Conservation (phyloP, 2,888 invertebrate genomes). For the Orthonychiurus folsomi region DNA sequence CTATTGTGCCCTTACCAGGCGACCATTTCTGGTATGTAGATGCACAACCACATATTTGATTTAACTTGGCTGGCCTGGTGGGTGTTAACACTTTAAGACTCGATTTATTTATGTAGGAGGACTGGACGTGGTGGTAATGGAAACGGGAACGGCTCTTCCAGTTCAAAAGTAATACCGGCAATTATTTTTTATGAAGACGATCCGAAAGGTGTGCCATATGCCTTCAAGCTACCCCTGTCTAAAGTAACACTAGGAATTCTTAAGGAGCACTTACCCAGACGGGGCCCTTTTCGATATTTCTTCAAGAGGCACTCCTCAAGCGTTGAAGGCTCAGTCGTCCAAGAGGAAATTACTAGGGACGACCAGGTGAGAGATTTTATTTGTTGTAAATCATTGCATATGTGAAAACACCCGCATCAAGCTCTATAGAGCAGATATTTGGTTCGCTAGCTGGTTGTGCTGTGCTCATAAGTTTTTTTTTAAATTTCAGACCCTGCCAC, state of each 20-base stretch:
- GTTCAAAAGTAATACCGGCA: not conserved
- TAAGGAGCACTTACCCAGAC: not conserved
- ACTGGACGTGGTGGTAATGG: not conserved
- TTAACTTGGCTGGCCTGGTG: too few species aligned
- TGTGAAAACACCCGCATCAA: too few species aligned
- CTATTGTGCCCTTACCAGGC: not conserved
- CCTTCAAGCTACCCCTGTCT: not conserved
- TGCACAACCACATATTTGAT: too few species aligned
- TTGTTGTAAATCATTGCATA: not conserved
- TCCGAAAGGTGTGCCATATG: not conserved
- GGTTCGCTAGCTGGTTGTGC: too few species aligned
- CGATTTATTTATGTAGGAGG: not conserved
- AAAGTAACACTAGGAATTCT: not conserved
- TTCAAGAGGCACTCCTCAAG: not conserved
- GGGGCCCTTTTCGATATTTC: not conserved
- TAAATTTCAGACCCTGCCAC: not conserved
- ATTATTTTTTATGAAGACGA: not conserved
- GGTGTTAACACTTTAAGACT: too few species aligned
- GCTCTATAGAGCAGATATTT: too few species aligned
- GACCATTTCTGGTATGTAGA: not conserved
- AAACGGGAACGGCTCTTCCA: not conserved
- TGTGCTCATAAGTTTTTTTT: too few species aligned
- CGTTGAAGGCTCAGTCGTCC: not conserved
- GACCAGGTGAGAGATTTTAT: conserved; percentile 1
- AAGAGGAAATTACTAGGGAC: not conserved